Evolutionary conservation across 2,797 vertebrate genomes (phyloP), one percentile per base, ranked within the genome.

Genomic region (Apogon talboti): DNA sequence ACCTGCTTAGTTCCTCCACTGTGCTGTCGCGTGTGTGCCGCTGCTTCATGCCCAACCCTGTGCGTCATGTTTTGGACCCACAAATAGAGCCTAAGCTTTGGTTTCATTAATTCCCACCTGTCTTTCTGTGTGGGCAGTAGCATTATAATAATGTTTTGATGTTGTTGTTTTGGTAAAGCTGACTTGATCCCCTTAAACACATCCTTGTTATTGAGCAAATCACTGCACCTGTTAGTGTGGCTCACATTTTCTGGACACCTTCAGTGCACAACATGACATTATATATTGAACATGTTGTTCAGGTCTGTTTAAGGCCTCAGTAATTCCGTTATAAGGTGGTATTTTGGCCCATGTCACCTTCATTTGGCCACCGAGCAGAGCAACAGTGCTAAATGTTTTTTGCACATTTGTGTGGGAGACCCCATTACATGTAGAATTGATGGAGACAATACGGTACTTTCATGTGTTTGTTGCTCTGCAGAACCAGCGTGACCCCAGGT

Each of bases 401-500:
- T 58, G 2, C 53, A 6, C 51, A 44, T 66, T 38, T 1, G 28
- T 43, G 30, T 14, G 21, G 9, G 11, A 13, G 3, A 48, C 49
- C 35, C 18, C 43, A 15, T 71, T 55, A 3, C 59, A 55, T 70
- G 54, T 50, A 21, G 47, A 37, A 59, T 13, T 15, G 24, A 30
- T 44, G 38, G 10, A 46, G 16, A 66, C 33, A 7, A 16, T 47
- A 4, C 18, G 5, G 66, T 10, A 35, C 9, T 35, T 35, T 35
- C 7, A 30, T 66, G 42, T 42, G 3, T 73, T 40, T 79, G 74
- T 82, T 18, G 57, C 62, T 74, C 66, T 30, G 45, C 82, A 98
- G 98, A 96, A 97, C 87, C 98, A 99, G 85, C 95, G 98, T 62
- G 98, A 99, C 76, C 98, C 98, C 49, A 93, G 98, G 62, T 92